Percentiles rank a stretch among this genome's conserved stretches.
These are phyloP conservation scores for Muscidifurax raptorellus DNA, from an alignment of 1,140 invertebrate genomes.

Conservation along the genomic window DNA sequence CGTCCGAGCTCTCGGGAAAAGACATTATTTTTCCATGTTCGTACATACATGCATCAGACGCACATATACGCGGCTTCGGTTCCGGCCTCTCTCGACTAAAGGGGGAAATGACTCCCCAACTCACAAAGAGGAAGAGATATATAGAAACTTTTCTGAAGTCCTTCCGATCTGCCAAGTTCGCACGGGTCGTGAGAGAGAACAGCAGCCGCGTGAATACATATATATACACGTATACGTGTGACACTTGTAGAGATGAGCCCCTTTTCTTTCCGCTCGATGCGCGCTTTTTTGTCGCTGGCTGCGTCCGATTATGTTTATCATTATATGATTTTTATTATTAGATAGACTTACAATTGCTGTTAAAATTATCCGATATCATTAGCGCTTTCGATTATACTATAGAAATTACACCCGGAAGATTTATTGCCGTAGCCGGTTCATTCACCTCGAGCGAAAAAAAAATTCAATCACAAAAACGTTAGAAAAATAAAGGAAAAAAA, in stretches of 20 bases:
- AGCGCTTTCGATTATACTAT: too few species aligned
- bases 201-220: not conserved
- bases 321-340: not conserved
- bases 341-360: too few species aligned
- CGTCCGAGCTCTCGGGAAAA: too few species aligned
- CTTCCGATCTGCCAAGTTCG: constrained; percentile 5
- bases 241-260: constrained; percentile 5
- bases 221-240: not conserved
- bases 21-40: too few species aligned
- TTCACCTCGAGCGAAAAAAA: not conserved
- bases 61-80: not conserved
- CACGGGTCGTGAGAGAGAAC: constrained; percentile 27
- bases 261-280: constrained; percentile 15
- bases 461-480: not conserved
- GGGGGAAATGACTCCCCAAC: constrained; percentile 21
- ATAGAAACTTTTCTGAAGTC: constrained; percentile 19
- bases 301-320: not conserved
- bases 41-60: too few species aligned
- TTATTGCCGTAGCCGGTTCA: not conserved
- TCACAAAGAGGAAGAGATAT: not conserved
- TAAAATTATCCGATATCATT: too few species aligned
- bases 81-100: not conserved
- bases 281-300: constrained; percentile 9
- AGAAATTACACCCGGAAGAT: too few species aligned
- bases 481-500: not conserved